A percentile compares a stretch with the other conserved stretches of the same genome.
These are phyloP conservation scores for Ecdyonurus torrentis DNA, from an alignment of 2,888 invertebrate genomes.

Conservation along the genomic window DNA sequence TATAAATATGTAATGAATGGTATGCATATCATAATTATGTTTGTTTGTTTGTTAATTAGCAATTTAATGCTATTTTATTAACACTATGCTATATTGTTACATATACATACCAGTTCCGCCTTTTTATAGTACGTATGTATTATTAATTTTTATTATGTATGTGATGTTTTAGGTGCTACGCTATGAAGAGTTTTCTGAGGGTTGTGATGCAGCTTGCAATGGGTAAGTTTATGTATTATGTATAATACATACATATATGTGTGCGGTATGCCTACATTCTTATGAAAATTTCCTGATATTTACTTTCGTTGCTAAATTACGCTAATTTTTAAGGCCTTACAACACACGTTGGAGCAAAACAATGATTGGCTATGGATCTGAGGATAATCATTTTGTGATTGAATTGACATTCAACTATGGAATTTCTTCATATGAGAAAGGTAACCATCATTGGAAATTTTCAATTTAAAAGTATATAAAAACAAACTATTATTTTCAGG, in stretches of 20 bases:
- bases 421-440: slow-evolving; percentile 65
- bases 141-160: slow-evolving; percentile 6
- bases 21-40: no score
- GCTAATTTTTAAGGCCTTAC: slow-evolving; percentile 56
- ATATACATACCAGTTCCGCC: no score
- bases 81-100: no score
- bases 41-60: no score
- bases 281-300: slow-evolving; percentile 5
- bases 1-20: no score
- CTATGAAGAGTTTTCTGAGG: slow-evolving; percentile 94
- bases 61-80: no score
- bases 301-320: slow-evolving; percentile 8
- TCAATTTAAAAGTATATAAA: no score
- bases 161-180: slow-evolving; percentile 51
- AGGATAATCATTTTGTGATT: slow-evolving; percentile 85
- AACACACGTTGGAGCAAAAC: slow-evolving; percentile 98
- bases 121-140: no score
- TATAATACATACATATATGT: not conserved
- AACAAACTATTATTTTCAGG: not conserved
- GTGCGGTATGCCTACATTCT: not conserved
- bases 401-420: slow-evolving; percentile 98
- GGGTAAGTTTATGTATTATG: slow-evolving; percentile 43
- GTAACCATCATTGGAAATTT: no score
- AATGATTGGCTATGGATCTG: slow-evolving; percentile 96
- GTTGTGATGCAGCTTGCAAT: slow-evolving; percentile 94